A percentile compares a stretch with the other conserved stretches of the same genome.
Evolutionary conservation across 2,113 vertebrate genomes (phyloP).

Genomic region (Dicrurus megarhynchus): DNA sequence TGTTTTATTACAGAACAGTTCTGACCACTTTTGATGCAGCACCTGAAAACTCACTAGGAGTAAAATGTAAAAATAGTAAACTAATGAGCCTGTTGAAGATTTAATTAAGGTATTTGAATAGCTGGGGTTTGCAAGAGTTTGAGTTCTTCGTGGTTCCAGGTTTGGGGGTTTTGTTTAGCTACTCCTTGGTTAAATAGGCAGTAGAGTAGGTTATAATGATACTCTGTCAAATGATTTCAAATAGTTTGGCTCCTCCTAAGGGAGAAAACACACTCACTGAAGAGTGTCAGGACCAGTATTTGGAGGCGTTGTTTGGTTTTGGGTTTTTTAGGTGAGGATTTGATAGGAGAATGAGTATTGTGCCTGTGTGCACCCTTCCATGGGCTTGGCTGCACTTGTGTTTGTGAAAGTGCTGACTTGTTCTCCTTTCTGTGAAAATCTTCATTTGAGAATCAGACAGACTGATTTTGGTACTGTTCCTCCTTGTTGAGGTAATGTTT

Average conservation of each 20-base stretch:
- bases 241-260: background rate
- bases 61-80: background rate
- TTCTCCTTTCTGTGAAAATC: background rate
- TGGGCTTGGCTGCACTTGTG: background rate
- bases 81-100: background rate
- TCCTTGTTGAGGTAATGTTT: background rate
- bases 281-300: background rate
- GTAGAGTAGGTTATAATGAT: background rate
- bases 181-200: background rate
- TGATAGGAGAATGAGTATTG: background rate
- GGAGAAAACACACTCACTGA: background rate
- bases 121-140: background rate
- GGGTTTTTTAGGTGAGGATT: background rate
- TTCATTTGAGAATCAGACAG: background rate
- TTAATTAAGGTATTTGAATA: background rate
- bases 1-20: background rate
- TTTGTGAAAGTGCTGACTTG: background rate
- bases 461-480: background rate
- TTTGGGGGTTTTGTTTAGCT: background rate
- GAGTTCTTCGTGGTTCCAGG: background rate
- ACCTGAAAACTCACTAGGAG: background rate
- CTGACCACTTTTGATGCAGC: background rate
- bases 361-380: background rate
- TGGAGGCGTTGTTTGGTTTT: background rate
- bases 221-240: background rate